Percentiles rank a stretch among this genome's conserved stretches.
Evolutionary conservation across 2,113 vertebrate genomes (phyloP).

Genomic region (Struthidea cinerea): DNA sequence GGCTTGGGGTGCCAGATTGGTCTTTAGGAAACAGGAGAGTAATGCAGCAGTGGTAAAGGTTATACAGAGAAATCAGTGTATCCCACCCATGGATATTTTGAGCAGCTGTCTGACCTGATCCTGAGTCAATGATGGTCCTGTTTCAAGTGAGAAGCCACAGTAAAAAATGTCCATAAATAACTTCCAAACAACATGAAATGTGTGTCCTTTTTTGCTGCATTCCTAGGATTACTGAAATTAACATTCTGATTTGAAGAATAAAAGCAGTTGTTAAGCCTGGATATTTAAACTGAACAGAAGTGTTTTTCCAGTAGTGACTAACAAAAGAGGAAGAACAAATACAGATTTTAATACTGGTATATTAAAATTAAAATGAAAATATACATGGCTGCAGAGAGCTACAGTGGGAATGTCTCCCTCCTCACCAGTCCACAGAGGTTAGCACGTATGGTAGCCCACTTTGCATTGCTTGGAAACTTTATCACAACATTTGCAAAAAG

Average conservation of each 20-base stretch:
- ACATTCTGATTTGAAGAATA: background rate
- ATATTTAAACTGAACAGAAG: background rate
- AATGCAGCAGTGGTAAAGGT: background rate
- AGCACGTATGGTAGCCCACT: slow-evolving; percentile 1
- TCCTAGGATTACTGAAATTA: background rate
- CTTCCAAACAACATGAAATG: background rate
- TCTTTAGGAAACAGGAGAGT: background rate
- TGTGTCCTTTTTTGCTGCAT: background rate
- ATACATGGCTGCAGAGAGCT: background rate
- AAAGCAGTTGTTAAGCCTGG: background rate
- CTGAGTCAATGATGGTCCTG: background rate
- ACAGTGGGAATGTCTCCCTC: background rate
- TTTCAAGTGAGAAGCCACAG: background rate
- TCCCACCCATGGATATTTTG: background rate
- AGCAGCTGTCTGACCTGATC: background rate
- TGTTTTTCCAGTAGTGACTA: background rate
- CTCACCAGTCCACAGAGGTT: background rate
- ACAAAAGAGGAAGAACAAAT: background rate
- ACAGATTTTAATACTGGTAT: background rate
- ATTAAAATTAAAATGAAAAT: background rate
- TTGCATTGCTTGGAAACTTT: slow-evolving; percentile 36
- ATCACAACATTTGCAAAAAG: slow-evolving; percentile 36
- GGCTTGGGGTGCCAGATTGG: background rate
- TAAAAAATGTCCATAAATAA: background rate
- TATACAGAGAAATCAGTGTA: background rate